Evolutionary conservation across 92 coral and sea anemone species (phyloP).

Genomic region (Actinernus sp.): DNA sequence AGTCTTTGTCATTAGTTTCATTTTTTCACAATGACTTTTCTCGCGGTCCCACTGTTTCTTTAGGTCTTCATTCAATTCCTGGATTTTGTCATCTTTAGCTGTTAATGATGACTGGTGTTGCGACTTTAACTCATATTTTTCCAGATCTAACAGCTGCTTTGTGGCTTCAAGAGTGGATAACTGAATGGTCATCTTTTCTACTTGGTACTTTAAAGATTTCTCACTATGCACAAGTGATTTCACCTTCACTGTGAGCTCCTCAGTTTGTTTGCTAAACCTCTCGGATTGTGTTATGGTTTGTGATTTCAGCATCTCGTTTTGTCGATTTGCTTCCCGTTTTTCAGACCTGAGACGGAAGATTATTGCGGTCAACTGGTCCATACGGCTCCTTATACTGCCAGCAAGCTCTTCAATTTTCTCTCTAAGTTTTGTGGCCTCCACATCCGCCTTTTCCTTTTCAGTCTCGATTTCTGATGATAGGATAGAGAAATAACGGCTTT

Average conservation of each 20-base stretch:
- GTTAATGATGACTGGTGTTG: not conserved
- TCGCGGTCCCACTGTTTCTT: not conserved
- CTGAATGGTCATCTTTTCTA: not conserved
- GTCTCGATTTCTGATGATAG: too few species aligned
- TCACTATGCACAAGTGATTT: not conserved
- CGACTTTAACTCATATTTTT: not conserved
- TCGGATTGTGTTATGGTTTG: too few species aligned
- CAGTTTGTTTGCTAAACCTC: not conserved
- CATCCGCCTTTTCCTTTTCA: too few species aligned
- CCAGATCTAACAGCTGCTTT: not conserved
- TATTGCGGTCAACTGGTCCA: too few species aligned
- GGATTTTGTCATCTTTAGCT: not conserved
- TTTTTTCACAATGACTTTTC: not conserved
- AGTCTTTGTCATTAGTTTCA: not conserved
- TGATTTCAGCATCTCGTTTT: too few species aligned
- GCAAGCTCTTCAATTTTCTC: too few species aligned
- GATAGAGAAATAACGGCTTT: too few species aligned
- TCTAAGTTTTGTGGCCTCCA: too few species aligned
- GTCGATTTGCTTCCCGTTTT: too few species aligned
- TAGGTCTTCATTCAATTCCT: not conserved
- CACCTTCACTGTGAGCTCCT: not conserved
- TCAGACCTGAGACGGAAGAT: too few species aligned
- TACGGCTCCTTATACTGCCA: too few species aligned
- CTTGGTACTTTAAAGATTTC: not conserved
- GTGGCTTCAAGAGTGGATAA: not conserved